Base-by-base conservation (phyloP, 2,888 invertebrate genomes). In the Epistrophe grossulariae region DNA sequence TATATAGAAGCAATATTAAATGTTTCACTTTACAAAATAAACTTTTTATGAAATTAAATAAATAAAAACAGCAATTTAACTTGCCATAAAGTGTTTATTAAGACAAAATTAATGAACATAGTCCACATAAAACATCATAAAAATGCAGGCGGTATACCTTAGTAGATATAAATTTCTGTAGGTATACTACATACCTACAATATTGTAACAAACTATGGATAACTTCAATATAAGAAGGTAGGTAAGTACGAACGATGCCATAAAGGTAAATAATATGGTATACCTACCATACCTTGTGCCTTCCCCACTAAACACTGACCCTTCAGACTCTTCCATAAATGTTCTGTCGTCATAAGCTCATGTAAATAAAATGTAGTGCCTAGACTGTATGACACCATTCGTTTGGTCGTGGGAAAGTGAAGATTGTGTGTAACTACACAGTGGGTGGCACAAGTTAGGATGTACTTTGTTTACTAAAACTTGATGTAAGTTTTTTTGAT, bases 41-140 rank as follows among this genome's bases (percentile, higher is more conserved):
- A 17, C 5, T 62, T 62, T 62, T 43, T 40, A 40, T 62, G 62
- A 24, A 62, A 43, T 24, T 43, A 15, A 40, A 19, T 60, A 19
- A 60, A 38, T 19, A 24, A 40, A 62, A 62, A 62, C 62, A 24
- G 8, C 15, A 62, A 62, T 24, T 43, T 15, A 24, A 43, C 40
- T n/a, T 62, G 35, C 59, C 10, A 59, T 19, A 43, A 62, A 59
- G 35, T 59, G 59, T 59, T 38, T 62, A 15, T 15, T 15, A 13
- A 40, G 19, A n/a, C 40, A 43, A 43, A 24, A 40, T 62, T 40
- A 40, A 62, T 40, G 11, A 19, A 60, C 13, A 8, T 10, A 13
- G 13, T 38, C 40, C 6, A 40, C 13, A 60, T 40, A 24, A 62
- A 62, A 40, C 40, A 60, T 60, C 35, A 60, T 60, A 60, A 60